Evolutionary conservation across 2,888 invertebrate genomes (phyloP), one percentile per base, ranked within the genome.

Genomic region (Rotaria sp.): DNA sequence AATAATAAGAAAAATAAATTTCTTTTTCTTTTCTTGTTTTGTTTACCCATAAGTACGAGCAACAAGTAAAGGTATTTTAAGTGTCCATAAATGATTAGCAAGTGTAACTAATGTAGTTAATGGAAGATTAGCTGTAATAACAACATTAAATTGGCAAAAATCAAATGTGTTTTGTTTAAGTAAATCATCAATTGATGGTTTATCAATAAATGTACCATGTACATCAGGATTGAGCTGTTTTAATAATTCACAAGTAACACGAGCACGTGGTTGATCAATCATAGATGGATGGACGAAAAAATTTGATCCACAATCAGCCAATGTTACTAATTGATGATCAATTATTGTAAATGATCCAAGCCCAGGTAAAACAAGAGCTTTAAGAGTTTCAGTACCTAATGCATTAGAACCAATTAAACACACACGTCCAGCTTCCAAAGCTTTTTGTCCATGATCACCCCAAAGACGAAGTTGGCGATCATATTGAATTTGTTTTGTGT

Each of bases 371-470:
- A 99, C 95, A 52, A 99, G 93, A 48, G 96, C 96, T 91, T 99
- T 99, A 50, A 99, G 92, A 87, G 95, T 94, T 93, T 99, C 99
- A 45, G 97, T 96, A 26, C 97, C 97, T 84, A 96, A 93, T 15
- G 95, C 95, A 75, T 95, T 95, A 1, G 96, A 97, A 92, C 97
- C 96, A 88, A 99, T 94, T 48, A 99, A 91, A 91, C 97, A 98
- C 88, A 98, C 94, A 90, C 95, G 95, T 30, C 96, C 94, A 88
- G 93, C 93, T 93, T 98, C 97, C 87, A 99, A 92, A 8, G 95
- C 93, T 88, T 93, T 92, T 92, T 99, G 99, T 0, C 99, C 99
- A 92, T 97, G 96, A 90, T 99, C 98, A 88, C 98, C 98, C 99
- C 99, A 99, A 89, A 99, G 41, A 84, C 87, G 80, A 48, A 87